These are phyloP conservation scores for Gonocerus acuteangulatus DNA, from an alignment of 2,888 invertebrate genomes.

Conservation along the genomic window DNA sequence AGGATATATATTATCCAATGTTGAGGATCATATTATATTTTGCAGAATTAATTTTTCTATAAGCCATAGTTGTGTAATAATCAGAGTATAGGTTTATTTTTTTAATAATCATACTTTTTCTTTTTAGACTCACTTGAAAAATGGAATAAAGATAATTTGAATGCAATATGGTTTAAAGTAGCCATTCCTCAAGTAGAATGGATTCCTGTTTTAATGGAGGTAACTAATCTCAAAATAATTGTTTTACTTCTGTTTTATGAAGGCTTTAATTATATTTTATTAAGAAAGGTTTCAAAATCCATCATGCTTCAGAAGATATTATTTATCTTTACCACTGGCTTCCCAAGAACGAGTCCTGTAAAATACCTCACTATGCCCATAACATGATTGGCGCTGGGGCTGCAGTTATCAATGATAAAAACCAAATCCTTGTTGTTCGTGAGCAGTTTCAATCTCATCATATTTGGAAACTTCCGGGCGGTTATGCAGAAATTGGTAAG, in stretches of 20 bases:
- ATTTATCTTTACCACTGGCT: conserved; percentile 80
- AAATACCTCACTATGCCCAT: conserved; percentile 72
- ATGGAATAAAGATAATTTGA: conserved; percentile 57
- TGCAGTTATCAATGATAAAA: conserved; percentile 66
- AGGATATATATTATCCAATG: too few relatives aligned
- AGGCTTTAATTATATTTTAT: conserved; percentile 31
- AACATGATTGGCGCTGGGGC: conserved; percentile 79
- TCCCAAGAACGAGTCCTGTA: conserved; percentile 52
- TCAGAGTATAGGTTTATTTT: too few relatives aligned
- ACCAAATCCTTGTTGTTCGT: conserved; percentile 66
- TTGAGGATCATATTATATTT: too few relatives aligned
- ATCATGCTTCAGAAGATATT: conserved; percentile 71
- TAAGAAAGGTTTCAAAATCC: conserved; percentile 76
- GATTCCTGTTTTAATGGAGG: conserved; percentile 67
- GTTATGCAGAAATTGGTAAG: conserved; percentile 76
- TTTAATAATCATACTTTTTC: too few relatives aligned
- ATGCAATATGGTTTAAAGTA: conserved; percentile 77
- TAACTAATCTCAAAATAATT: too few relatives aligned
- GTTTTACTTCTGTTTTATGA: too few relatives aligned
- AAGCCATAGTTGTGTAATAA: too few relatives aligned
- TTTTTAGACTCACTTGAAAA: conserved; percentile 57
- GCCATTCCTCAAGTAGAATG: conserved; percentile 60
- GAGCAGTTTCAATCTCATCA: conserved; percentile 57
- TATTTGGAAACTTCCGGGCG: conserved; percentile 90
- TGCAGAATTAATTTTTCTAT: too few relatives aligned